phyloP scores from a whole-genome alignment of 1,140 invertebrate species.

The Charaxes varanes region DNA sequence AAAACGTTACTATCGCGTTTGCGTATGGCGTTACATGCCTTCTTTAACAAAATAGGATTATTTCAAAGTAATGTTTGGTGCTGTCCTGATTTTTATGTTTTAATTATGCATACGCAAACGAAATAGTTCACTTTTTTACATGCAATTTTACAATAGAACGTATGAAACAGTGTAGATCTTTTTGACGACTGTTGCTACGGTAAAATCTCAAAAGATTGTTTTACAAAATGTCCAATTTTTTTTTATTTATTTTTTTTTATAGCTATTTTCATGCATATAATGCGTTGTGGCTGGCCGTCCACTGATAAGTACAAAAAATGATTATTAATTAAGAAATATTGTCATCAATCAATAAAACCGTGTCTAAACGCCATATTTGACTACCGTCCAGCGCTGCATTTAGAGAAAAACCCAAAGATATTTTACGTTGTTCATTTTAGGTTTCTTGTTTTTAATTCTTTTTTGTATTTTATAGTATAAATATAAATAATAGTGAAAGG shows the following conservation, averaged over 20 bases:
- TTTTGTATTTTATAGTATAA: constrained; percentile 12
- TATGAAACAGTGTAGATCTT: too few relatives aligned
- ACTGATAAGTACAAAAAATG: constrained; percentile 23
- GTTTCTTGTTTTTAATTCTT: constrained; percentile 32
- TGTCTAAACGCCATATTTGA: constrained; percentile 13
- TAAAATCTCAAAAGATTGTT: neutral
- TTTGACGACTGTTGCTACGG: too few relatives aligned
- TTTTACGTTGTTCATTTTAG: constrained; percentile 25
- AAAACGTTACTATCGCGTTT: too few relatives aligned
- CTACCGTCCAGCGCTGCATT: constrained; percentile 29
- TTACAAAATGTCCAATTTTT: neutral
- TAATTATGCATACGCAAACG: too few relatives aligned
- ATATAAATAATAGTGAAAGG: constrained; percentile 30
- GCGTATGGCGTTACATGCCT: too few relatives aligned
- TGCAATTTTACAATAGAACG: too few relatives aligned
- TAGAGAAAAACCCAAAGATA: constrained; percentile 57
- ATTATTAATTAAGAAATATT: too few relatives aligned
- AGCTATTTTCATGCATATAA: constrained; percentile 6
- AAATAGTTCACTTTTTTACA: too few relatives aligned
- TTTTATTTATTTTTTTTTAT: constrained; percentile 2
- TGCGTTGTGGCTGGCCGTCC: constrained; percentile 17
- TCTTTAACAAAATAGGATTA: too few relatives aligned
- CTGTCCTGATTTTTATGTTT: too few relatives aligned
- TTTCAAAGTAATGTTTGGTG: too few relatives aligned
- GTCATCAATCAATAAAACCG: too few relatives aligned